Evolutionary conservation across 1,140 invertebrate genomes (phyloP).

Genomic region (Leptinotarsa texana): DNA sequence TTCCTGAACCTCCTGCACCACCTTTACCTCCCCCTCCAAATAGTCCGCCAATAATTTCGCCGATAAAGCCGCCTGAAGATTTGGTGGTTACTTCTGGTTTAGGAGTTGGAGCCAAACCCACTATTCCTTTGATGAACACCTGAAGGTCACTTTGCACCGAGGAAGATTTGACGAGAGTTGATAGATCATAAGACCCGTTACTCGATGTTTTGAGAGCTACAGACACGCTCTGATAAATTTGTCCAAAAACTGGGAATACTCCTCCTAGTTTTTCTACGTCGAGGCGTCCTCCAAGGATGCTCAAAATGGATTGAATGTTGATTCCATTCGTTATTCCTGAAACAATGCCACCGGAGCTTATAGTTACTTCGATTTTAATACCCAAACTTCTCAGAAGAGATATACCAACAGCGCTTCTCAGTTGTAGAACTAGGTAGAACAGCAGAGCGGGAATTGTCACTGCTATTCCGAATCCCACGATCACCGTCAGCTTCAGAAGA

Average conservation of each 20-base stretch:
- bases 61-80: neutral
- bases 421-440: neutral
- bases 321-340: no score
- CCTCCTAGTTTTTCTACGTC: no score
- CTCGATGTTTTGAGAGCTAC: neutral
- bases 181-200: neutral
- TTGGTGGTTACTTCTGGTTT: neutral
- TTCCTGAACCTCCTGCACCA: neutral
- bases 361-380: neutral
- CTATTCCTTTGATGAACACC: neutral
- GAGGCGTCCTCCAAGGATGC: no score
- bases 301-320: no score
- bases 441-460: constrained; percentile 19
- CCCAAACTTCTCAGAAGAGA: neutral
- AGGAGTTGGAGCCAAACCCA: neutral
- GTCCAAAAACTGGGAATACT: neutral
- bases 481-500: neutral
- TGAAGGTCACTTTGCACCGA: neutral
- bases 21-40: neutral
- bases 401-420: neutral
- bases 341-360: neutral
- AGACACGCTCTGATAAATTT: neutral
- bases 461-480: neutral
- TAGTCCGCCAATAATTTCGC: neutral
- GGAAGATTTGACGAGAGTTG: neutral